Evolutionary conservation across 2,888 invertebrate species (phyloP).

Genomic region (Leuctra nigra): DNA sequence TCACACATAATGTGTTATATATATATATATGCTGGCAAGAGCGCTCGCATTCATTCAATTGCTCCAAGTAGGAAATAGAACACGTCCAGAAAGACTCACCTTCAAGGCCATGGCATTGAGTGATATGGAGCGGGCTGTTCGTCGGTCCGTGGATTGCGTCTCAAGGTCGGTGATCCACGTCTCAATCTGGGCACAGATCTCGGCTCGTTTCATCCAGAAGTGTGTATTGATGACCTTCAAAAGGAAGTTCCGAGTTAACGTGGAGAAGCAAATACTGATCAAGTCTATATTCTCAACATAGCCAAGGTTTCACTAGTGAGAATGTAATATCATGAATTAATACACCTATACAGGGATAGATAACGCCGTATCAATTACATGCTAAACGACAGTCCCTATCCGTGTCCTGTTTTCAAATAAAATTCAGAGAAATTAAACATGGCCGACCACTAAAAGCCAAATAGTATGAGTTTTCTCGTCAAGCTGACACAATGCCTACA

Average conservation of each 20-base stretch:
- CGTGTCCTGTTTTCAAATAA: too few relatives aligned
- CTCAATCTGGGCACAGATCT: conserved; percentile 83
- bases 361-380: too few relatives aligned
- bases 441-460: too few relatives aligned
- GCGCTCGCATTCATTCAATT: background rate
- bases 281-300: too few relatives aligned
- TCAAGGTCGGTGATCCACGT: conserved; percentile 87
- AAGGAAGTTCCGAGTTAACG: background rate
- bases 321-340: too few relatives aligned
- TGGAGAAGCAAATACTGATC: too few relatives aligned
- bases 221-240: conserved; percentile 80
- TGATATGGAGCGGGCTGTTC: conserved; percentile 69
- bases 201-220: conserved; percentile 90
- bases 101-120: conserved; percentile 67
- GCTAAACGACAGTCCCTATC: too few relatives aligned
- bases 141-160: conserved; percentile 65
- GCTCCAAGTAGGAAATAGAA: background rate
- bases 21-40: background rate
- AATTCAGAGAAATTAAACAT: too few relatives aligned
- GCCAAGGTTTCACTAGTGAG: too few relatives aligned
- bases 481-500: too few relatives aligned
- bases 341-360: too few relatives aligned
- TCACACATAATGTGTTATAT: background rate
- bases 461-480: too few relatives aligned
- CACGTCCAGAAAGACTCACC: conserved; percentile 43